Percentiles rank a stretch among this genome's conserved stretches.
Evolutionary conservation across 2,888 invertebrate species (phyloP).

Genomic region (Scaptomyza tumidula): DNA sequence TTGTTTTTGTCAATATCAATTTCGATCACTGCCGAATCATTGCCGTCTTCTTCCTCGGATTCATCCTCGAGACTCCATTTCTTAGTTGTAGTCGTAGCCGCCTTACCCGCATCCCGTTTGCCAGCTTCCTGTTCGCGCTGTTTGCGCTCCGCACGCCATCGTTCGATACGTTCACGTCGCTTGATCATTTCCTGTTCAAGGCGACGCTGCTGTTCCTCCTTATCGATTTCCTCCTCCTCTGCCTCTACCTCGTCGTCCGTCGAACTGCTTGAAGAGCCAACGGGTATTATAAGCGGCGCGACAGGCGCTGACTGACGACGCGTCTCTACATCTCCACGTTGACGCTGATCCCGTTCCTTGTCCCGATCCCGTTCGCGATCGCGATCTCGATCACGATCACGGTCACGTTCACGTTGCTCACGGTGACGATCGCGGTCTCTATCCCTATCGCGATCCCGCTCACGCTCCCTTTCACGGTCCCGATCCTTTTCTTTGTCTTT

Average conservation of each 20-base stretch:
- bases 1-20: conserved; percentile 41
- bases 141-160: conserved; percentile 97
- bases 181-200: conserved; percentile 98
- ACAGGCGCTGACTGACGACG: conserved; percentile 42
- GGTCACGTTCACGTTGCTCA: conserved; percentile 64
- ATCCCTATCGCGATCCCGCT: conserved; percentile 60
- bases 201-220: conserved; percentile 95
- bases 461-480: conserved; percentile 64
- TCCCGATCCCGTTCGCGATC: conserved; percentile 83
- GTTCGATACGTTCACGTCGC: conserved; percentile 96
- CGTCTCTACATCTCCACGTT: conserved; percentile 85
- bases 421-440: conserved; percentile 85
- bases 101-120: conserved; percentile 89
- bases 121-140: conserved; percentile 92
- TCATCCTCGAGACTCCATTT: conserved; percentile 99
- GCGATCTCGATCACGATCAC: conserved; percentile 60
- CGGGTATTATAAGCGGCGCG: conserved; percentile 65
- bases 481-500: conserved; percentile 74
- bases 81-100: conserved; percentile 88
- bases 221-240: conserved; percentile 86
- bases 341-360: conserved; percentile 83
- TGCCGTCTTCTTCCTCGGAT: conserved; percentile 93
- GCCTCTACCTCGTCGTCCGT: conserved; percentile 82
- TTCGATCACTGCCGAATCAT: conserved; percentile 53
- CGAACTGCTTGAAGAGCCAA: conserved; percentile 74